Percentiles rank a stretch among this genome's conserved stretches.
Evolutionary conservation across 2,113 vertebrate species (phyloP).

Genomic region (Pica pica): DNA sequence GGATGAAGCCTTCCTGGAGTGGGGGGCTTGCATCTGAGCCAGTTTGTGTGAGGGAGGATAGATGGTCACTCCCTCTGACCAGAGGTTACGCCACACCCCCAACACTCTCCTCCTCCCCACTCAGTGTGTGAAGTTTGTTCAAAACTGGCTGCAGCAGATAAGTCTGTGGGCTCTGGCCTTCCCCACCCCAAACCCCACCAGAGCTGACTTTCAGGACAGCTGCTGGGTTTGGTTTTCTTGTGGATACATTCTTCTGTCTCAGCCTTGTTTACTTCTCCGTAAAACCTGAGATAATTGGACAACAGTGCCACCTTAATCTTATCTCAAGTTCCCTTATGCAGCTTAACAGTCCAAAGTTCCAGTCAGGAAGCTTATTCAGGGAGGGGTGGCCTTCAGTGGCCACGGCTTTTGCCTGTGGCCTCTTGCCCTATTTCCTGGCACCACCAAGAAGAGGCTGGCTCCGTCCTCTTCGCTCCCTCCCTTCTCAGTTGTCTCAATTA

Average conservation of each 20-base stretch:
- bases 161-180: not conserved
- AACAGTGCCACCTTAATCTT: not conserved
- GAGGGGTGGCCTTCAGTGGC: not conserved
- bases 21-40: not conserved
- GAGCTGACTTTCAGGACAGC: not conserved
- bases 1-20: not conserved
- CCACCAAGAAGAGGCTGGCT: accelerated
- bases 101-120: not conserved
- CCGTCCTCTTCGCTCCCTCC: not conserved
- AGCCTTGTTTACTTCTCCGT: accelerated
- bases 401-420: not conserved
- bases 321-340: not conserved
- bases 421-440: not conserved
- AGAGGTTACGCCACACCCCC: not conserved
- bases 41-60: not conserved
- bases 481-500: not conserved
- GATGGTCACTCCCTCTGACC: not conserved
- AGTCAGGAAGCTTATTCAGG: not conserved
- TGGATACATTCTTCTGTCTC: not conserved
- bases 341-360: not conserved
- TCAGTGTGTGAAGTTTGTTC: too few relatives aligned
- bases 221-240: not conserved
- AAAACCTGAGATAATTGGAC: not conserved
- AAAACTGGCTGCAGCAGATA: not conserved
- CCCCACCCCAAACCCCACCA: accelerated